These are phyloP conservation scores for Drosophila vallismaia DNA, from an alignment of 2,888 invertebrate species.

Conservation along the genomic window DNA sequence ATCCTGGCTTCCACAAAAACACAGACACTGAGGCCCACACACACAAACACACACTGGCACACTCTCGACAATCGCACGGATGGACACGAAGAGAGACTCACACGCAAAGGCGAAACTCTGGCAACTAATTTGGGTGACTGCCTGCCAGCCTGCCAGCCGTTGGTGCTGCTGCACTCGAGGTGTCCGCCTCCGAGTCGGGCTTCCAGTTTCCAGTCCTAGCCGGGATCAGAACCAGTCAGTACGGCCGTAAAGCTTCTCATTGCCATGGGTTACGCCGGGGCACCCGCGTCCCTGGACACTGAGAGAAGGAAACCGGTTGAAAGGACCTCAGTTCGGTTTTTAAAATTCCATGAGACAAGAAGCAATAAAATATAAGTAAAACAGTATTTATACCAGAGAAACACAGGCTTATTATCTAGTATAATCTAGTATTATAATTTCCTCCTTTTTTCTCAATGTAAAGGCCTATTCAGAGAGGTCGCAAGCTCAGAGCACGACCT, in stretches of 20 bases:
- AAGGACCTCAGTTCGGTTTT: not conserved
- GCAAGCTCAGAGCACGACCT: constrained; percentile 60
- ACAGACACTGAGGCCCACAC: constrained; percentile 19
- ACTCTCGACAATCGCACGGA: constrained; percentile 22
- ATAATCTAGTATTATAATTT: not conserved
- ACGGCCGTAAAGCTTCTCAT: constrained; percentile 17
- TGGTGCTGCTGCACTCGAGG: constrained; percentile 31
- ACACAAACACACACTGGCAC: constrained; percentile 23
- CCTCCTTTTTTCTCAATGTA: not conserved
- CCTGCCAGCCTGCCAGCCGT: constrained; percentile 26
- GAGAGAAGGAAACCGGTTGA: not conserved
- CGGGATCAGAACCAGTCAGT: constrained; percentile 25
- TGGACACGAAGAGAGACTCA: constrained; percentile 50
- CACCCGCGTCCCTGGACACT: not conserved
- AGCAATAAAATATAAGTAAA: not conserved
- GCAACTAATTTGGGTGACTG: constrained; percentile 77
- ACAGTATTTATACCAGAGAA: no score
- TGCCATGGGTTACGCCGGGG: constrained; percentile 6
- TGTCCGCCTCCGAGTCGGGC: constrained; percentile 22
- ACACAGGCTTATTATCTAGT: no score
- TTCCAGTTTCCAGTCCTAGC: constrained; percentile 45
- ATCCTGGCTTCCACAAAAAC: constrained; percentile 24
- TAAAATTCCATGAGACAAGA: not conserved
- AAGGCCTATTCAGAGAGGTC: constrained; percentile 11
- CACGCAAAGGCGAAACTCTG: constrained; percentile 76